These are phyloP conservation scores for Pammene aurita DNA, from an alignment of 2,888 invertebrate species.

Conservation along the genomic window DNA sequence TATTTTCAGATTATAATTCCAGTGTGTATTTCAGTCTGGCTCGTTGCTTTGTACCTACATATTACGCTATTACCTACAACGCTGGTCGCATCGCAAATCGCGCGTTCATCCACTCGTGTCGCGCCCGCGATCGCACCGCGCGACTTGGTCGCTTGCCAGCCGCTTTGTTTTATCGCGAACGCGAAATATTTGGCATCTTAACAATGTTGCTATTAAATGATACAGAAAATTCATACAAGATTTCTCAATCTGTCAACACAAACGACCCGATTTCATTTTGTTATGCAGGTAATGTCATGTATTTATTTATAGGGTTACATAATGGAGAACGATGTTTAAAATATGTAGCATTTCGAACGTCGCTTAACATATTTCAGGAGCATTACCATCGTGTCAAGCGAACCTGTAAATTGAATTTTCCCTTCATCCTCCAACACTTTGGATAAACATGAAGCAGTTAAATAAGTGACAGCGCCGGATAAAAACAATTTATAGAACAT, in stretches of 20 bases:
- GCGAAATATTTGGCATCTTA: constrained; percentile 78
- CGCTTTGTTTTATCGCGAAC: constrained; percentile 77
- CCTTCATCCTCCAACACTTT: constrained; percentile 13
- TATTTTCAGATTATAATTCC: constrained; percentile 16
- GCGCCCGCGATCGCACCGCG: constrained; percentile 51
- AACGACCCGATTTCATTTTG: constrained; percentile 49
- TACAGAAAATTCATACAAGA: constrained; percentile 71
- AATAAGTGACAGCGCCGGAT: constrained; percentile 38
- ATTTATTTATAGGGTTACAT: constrained; percentile 45
- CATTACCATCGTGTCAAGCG: constrained; percentile 19
- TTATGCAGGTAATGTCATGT: constrained; percentile 36
- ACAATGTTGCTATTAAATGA: constrained; percentile 79
- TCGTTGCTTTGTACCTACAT: background rate
- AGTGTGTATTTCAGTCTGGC: constrained; percentile 29
- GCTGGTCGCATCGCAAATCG: constrained; percentile 65
- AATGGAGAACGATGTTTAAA: constrained; percentile 29
- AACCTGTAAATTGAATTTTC: constrained; percentile 20
- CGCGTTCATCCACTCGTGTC: constrained; percentile 73
- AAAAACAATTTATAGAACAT: constrained; percentile 39
- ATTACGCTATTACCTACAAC: too few species aligned
- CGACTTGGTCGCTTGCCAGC: constrained; percentile 78
- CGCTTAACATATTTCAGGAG: constrained; percentile 22
- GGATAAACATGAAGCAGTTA: constrained; percentile 37
- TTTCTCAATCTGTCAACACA: constrained; percentile 70
- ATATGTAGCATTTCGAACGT: constrained; percentile 18